A percentile compares a stretch with the other conserved stretches of the same genome.
Conservation (phyloP, 2,113 vertebrate species). For the Sinocyclocheilus anophthalmus region DNA sequence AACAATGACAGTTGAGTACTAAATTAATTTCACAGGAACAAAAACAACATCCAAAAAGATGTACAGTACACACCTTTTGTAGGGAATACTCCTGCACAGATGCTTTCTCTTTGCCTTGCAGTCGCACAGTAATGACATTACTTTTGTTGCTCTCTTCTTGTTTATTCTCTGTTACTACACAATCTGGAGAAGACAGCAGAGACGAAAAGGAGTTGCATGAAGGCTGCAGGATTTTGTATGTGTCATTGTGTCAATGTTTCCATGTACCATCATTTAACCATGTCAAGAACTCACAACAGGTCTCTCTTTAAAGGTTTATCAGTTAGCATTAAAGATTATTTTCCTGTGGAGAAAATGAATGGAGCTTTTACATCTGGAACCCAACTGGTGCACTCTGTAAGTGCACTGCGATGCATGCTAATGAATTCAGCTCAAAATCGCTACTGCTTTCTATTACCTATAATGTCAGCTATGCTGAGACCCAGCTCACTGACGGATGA, state of each 20-base stretch:
- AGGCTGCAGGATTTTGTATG: not conserved
- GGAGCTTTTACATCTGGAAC: not conserved
- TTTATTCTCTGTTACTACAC: conserved; percentile 67
- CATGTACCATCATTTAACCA: not conserved
- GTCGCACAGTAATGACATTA: conserved; percentile 67
- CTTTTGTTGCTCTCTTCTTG: not conserved
- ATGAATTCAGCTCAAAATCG: not conserved
- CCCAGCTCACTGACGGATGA: conserved; percentile 66
- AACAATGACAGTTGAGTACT: not conserved
- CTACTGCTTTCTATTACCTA: conserved; percentile 64
- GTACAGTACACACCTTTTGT: conserved; percentile 61
- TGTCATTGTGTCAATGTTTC: not conserved
- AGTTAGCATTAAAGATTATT: not conserved
- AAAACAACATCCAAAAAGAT: conserved; percentile 7
- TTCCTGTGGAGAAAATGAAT: not conserved
- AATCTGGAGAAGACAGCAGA: conserved; percentile 64
- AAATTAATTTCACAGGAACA: not conserved
- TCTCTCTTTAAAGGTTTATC: too few species aligned
- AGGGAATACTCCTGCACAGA: conserved; percentile 71
- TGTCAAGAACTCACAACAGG: not conserved
- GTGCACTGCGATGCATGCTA: not conserved
- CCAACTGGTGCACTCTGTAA: too few species aligned
- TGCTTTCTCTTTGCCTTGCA: conserved; percentile 73
- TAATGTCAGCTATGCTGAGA: conserved; percentile 78
- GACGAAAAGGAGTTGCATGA: not conserved